Evolutionary conservation across 2,797 vertebrate species (phyloP).

Genomic region (Heterohyrax brucei): DNA sequence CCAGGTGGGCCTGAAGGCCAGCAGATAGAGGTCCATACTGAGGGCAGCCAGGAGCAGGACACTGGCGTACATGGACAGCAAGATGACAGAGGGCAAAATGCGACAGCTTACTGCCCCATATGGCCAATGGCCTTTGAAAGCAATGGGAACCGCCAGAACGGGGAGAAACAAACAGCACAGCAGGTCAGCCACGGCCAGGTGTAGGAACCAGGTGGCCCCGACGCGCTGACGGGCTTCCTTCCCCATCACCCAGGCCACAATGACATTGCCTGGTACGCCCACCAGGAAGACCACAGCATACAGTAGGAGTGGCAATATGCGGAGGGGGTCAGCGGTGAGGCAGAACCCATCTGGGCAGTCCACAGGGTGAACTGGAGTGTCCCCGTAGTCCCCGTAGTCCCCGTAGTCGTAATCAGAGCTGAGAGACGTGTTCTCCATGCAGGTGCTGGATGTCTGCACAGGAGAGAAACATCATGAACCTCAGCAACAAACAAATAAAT

Average conservation of each 20-base stretch:
- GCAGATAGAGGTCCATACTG: slow-evolving; percentile 93
- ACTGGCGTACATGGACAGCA: slow-evolving; percentile 94
- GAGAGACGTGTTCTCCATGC: slow-evolving; percentile 64
- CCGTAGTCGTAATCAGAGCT: not conserved
- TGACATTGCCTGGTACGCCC: slow-evolving; percentile 93
- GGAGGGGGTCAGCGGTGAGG: fast-evolving
- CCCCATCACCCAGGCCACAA: slow-evolving; percentile 93
- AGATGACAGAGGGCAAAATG: slow-evolving; percentile 89
- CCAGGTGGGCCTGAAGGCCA: slow-evolving; percentile 91
- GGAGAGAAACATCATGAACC: not conserved
- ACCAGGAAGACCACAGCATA: slow-evolving; percentile 92
- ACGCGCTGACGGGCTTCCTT: slow-evolving; percentile 90
- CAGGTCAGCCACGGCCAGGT: slow-evolving; percentile 94
- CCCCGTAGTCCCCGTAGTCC: slow-evolving; percentile 8
- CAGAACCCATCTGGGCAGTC: slow-evolving; percentile 20
- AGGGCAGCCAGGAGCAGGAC: slow-evolving; percentile 93
- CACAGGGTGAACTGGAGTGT: not conserved
- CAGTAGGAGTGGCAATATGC: slow-evolving; percentile 34
- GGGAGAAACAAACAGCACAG: slow-evolving; percentile 94
- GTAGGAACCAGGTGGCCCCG: slow-evolving; percentile 94
- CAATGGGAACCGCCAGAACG: slow-evolving; percentile 91
- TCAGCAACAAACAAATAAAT: too few species aligned
- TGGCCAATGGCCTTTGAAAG: slow-evolving; percentile 91
- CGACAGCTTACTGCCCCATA: slow-evolving; percentile 91
- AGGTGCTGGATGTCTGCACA: not conserved